Evolutionary conservation across 53 echinoderm and acorn worm species (phyloP), one percentile per base, ranked within the genome.

Genomic region (Holothuria scabra): DNA sequence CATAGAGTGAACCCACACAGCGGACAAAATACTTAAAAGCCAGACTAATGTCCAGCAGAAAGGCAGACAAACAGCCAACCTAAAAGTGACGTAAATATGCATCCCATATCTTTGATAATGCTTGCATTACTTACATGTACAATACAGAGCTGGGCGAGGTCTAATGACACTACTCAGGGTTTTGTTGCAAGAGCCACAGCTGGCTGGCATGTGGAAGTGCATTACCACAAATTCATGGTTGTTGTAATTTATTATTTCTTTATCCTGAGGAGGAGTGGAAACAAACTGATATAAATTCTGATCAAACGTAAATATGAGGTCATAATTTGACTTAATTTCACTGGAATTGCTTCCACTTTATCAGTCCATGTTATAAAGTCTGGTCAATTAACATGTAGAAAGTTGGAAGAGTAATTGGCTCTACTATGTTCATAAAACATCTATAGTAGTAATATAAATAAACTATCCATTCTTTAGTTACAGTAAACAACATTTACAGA

Each of bases 121-220:
- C 52, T 18, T 52, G 52, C 18, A 0, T 29, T 12, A 59, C 97
- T 96, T 84, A 96, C 97, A 81, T 86, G 87, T 90, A 62, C 97
- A 96, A 67, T 96, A 93, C 67, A 96, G 66, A 22, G 97, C 92
- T 48, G 94, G 88, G 10, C 93, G 93, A 20, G 97, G 92, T 61
- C 88, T 96, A 58, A 96, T 88, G 8, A 96, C 84, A 63, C 92
- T 88, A 61, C 93, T 88, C 33, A 96, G 66, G 11, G 83, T 67
- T 61, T 96, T 96, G 35, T 79, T 67, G 67, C 97, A 96, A 19
- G 84, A 85, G 64, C 94, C 97, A 86, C 97, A 96, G 62, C 83
- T 80, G 4, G 97, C 94, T 19, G 97, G 97, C 93, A 96, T 96
- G 74, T 96, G 97, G 86, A 90, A 96, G 60, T 94, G 92, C 31